Conservation (phyloP, 1,140 invertebrate species). For the Anoplolepis gracilipes region DNA sequence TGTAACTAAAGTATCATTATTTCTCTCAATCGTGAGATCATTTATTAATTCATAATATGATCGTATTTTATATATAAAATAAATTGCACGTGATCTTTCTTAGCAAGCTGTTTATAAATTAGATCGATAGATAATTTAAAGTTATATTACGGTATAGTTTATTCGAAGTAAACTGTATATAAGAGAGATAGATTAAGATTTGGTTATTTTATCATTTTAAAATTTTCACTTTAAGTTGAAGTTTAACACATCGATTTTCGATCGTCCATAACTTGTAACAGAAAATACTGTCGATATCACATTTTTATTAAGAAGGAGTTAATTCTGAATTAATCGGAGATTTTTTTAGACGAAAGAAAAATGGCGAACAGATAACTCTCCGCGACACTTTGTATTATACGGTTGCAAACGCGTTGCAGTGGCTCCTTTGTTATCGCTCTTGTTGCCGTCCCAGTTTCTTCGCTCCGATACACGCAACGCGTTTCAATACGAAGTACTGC, state of each 20-base stretch:
- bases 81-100: neutral
- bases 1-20: neutral
- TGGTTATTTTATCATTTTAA: neutral
- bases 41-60: neutral
- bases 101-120: neutral
- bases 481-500: conserved; percentile 68
- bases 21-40: neutral
- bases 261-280: neutral
- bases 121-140: neutral
- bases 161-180: neutral
- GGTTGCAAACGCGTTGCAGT: conserved; percentile 69
- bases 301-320: neutral
- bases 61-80: neutral
- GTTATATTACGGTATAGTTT: neutral
- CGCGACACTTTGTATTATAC: conserved; percentile 41
- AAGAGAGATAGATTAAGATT: neutral
- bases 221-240: neutral
- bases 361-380: conserved; percentile 32
- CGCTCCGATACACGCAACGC: conserved; percentile 77
- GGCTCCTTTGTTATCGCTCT: conserved; percentile 80
- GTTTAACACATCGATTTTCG: neutral
- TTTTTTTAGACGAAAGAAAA: conserved; percentile 16
- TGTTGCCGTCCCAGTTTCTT: conserved; percentile 81
- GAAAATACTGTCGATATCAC: neutral
- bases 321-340: neutral